Evolutionary conservation across 92 coral and sea anemone species (phyloP).

Genomic region (Metridium senile): DNA sequence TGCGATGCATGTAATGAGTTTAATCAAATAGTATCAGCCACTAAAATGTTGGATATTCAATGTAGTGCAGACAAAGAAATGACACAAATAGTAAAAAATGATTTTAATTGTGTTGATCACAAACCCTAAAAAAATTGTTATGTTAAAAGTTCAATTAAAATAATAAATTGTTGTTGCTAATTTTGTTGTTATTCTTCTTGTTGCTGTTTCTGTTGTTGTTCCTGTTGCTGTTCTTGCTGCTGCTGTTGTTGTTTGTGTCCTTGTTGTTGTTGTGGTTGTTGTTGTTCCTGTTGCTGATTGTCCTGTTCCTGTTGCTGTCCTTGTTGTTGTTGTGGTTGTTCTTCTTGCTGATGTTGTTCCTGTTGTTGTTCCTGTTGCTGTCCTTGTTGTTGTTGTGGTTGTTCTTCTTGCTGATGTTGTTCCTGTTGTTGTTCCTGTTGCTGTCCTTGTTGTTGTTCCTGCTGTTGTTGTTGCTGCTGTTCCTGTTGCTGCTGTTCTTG

Average conservation of each 20-base stretch:
- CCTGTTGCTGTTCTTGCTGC: background rate
- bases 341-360: background rate
- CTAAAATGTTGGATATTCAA: no score
- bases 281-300: background rate
- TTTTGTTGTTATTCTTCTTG: slow-evolving; percentile 5
- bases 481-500: slow-evolving; percentile 8
- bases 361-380: slow-evolving; percentile 3
- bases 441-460: slow-evolving; percentile 7
- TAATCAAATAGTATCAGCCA: no score
- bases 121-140: no score
- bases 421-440: background rate
- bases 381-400: background rate
- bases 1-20: no score
- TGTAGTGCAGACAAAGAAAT: no score
- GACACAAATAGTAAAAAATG: no score
- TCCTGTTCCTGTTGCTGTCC: background rate
- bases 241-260: background rate
- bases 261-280: background rate
- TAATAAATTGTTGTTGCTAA: no score
- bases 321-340: background rate
- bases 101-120: no score
- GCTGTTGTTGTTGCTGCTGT: slow-evolving; percentile 7
- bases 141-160: no score
- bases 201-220: slow-evolving; percentile 7
- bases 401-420: background rate